Base-by-base conservation (phyloP, 2,797 vertebrate species). In the Toxotes lorentzi region DNA sequence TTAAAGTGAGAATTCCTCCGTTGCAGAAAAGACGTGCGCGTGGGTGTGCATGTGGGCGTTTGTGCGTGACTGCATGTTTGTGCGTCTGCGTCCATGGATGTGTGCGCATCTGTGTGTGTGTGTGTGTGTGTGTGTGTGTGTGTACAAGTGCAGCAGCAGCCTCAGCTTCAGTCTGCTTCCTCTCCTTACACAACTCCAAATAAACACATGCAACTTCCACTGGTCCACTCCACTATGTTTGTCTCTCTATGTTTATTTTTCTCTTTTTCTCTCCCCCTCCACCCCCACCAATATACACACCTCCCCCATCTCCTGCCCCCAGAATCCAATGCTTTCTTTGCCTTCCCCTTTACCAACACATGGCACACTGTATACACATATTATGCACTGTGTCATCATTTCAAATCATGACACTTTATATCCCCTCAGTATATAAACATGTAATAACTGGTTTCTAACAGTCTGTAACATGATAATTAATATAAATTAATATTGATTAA, bases 1-100 rank as follows among this genome's bases (percentile, higher is more conserved):
- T 93, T 93, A 92, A 91, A 93, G 83, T 88, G 76, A 91, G 89
- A 92, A 93, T 93, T 93, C 93, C 86, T 92, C 76, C 51, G n/a
- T 83, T 80, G 63, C 57, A 51, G 80, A 73, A 72, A 84, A 65
- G 74, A 58, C 78, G 80, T 91, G 87, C 74, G 66, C 48, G 66
- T 79, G 21, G 19, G 48, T 7, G 23, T 66, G 75, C 74, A 59
- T 34, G 67, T 59, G 67, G 41, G 73, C 67, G 32, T 64, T 9
- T n/a, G 63, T 73, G 60, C 21, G 43, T 71, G 72, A 59, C 59
- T 74, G 3, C 34, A 65, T 58, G 48, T 80, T 34, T 50, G 51
- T 56, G 79, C 48, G 34, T 63, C 43, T 47, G 27, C 32, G 11
- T 65, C 4, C 53, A 58, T 32, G 60, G 70, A 12, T 34, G 16